These are phyloP conservation scores for Cranoglanis bouderius DNA, from an alignment of 2,113 vertebrate genomes.

Conservation along the genomic window DNA sequence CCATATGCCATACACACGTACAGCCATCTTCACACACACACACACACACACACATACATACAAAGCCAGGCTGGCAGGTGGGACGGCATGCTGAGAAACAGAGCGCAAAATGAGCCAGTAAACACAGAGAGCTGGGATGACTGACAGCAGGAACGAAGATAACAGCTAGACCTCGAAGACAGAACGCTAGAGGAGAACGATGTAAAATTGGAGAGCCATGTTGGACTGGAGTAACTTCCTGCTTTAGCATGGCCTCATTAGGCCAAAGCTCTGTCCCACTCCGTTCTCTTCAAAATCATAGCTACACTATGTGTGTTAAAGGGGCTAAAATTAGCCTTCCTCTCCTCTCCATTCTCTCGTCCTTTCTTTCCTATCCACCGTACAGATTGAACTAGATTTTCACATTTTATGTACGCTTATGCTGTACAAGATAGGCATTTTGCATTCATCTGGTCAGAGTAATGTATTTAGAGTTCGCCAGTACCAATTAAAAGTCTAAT, in stretches of 20 bases:
- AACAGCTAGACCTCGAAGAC: conserved; percentile 32
- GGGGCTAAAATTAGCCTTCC: conserved; percentile 49
- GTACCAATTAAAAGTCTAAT: neutral
- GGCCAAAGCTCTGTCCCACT: conserved; percentile 36
- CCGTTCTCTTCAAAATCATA: conserved; percentile 40
- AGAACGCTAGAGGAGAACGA: conserved; percentile 40
- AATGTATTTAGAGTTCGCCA: neutral
- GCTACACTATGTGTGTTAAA: conserved; percentile 53
- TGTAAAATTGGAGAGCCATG: conserved; percentile 3
- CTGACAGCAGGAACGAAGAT: conserved; percentile 37
- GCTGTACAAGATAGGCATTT: neutral
- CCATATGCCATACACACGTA: conserved; percentile 65
- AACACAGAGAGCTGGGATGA: conserved; percentile 35
- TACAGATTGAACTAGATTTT: conserved; percentile 43
- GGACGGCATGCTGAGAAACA: conserved; percentile 16
- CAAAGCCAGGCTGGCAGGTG: conserved; percentile 24
- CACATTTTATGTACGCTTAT: neutral
- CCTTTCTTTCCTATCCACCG: conserved; percentile 29
- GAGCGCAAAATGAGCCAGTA: conserved; percentile 39
- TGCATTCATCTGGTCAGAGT: neutral
- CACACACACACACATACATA: conserved; percentile 11
- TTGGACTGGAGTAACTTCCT: conserved; percentile 34
- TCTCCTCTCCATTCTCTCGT: conserved; percentile 25
- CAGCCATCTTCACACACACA: conserved; percentile 62
- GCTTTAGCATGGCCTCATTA: conserved; percentile 49